Conservation (phyloP, 1,140 invertebrate genomes). For the Apolygus lucorum region DNA sequence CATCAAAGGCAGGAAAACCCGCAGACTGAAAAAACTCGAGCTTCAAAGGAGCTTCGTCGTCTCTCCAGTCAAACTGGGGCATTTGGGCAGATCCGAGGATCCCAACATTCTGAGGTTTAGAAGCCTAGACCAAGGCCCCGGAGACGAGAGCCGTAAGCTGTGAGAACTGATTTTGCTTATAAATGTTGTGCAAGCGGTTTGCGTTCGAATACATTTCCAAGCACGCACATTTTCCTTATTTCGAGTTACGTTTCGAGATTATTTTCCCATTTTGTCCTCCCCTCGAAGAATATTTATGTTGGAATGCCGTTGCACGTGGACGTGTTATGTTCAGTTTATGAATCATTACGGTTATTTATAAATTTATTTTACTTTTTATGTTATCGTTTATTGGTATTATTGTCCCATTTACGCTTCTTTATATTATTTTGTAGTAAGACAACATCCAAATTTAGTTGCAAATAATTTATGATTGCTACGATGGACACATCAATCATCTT, state of each 20-base stretch:
- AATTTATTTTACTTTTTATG: too few species aligned
- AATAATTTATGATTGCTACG: too few species aligned
- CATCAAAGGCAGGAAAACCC: conserved; percentile 27
- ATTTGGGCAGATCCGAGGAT: background rate
- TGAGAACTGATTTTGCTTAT: conserved; percentile 34
- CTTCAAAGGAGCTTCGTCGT: conserved; percentile 31
- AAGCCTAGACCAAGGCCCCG: background rate
- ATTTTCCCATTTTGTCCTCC: background rate
- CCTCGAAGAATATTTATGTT: background rate
- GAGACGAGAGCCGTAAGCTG: conserved; percentile 34
- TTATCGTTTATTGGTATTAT: too few species aligned
- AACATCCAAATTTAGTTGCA: too few species aligned
- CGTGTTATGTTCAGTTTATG: too few species aligned
- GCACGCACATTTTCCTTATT: conserved; percentile 9
- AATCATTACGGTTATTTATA: too few species aligned
- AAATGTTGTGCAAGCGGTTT: conserved; percentile 29
- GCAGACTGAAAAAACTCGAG: conserved; percentile 29
- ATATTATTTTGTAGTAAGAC: too few species aligned
- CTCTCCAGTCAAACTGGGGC: conserved; percentile 23
- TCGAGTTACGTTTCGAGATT: background rate
- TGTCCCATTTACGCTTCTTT: too few species aligned
- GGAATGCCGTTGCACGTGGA: too few species aligned
- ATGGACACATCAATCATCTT: too few species aligned
- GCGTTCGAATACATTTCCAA: conserved; percentile 11
- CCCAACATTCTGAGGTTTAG: conserved; percentile 14